Evolutionary conservation across 1,140 invertebrate genomes (phyloP).

Genomic region (Caenorhabditis inopinata): DNA sequence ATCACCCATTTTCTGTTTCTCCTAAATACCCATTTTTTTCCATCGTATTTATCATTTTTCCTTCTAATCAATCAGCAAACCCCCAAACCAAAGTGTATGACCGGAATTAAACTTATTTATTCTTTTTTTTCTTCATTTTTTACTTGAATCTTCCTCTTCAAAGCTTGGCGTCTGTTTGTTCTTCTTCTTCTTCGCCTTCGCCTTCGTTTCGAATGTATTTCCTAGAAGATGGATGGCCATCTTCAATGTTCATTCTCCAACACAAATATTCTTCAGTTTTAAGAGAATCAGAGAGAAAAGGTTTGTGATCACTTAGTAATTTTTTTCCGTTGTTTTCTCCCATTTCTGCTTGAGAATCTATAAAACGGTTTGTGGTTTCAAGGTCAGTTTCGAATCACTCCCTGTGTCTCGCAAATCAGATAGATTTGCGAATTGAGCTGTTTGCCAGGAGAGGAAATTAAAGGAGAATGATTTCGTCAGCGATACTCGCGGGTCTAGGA

Average conservation of each 20-base stretch:
- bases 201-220: background rate
- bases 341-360: background rate
- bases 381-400: slow-evolving; percentile 2
- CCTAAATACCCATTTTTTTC: no score
- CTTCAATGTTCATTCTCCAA: background rate
- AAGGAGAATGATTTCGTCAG: background rate
- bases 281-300: background rate
- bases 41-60: background rate
- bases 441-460: background rate
- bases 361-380: background rate
- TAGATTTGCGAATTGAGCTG: slow-evolving; percentile 5
- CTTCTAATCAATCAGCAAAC: background rate
- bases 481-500: no score
- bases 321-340: slow-evolving; percentile 1
- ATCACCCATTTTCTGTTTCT: background rate
- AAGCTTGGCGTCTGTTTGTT: background rate
- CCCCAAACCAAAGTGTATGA: background rate
- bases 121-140: background rate
- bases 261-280: background rate
- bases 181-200: background rate
- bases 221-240: background rate
- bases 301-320: slow-evolving; percentile 2
- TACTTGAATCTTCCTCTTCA: background rate
- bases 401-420: background rate
- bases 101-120: background rate